These are phyloP conservation scores for Pipistrellus kuhlii DNA, from an alignment of 2,797 vertebrate genomes.

Conservation along the genomic window DNA sequence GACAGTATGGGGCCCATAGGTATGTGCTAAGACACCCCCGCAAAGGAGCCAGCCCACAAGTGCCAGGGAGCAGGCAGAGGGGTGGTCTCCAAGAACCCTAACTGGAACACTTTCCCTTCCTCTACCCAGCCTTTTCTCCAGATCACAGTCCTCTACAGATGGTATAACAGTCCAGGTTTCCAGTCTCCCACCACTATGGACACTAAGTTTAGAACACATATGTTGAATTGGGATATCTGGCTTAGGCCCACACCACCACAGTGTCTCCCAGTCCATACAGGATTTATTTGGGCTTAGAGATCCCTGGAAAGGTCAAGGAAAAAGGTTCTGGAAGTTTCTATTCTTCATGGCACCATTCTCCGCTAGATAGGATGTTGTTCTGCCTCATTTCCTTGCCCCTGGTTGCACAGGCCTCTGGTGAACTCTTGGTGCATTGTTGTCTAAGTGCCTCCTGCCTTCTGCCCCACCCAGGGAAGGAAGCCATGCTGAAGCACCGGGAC, in stretches of 20 bases:
- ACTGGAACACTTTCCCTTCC: neutral
- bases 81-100: neutral
- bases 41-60: neutral
- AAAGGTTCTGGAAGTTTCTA: neutral
- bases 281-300: neutral
- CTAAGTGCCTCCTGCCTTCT: neutral
- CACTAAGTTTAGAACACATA: neutral
- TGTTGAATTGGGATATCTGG: neutral
- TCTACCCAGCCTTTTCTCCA: neutral
- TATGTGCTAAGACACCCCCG: neutral
- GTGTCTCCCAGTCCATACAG: neutral
- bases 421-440: accelerated
- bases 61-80: neutral
- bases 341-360: neutral
- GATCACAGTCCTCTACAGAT: too few relatives aligned
- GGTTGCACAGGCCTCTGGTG: neutral
- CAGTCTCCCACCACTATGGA: neutral
- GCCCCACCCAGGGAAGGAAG: constrained; percentile 91
- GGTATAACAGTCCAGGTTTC: neutral
- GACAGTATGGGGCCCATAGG: neutral
- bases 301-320: neutral
- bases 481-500: constrained; percentile 94
- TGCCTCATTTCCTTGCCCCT: neutral
- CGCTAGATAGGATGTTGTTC: neutral
- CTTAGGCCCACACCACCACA: neutral